phyloP scores from a whole-genome alignment of 64 coral and sea anemone species.

The Montipora sp. region DNA sequence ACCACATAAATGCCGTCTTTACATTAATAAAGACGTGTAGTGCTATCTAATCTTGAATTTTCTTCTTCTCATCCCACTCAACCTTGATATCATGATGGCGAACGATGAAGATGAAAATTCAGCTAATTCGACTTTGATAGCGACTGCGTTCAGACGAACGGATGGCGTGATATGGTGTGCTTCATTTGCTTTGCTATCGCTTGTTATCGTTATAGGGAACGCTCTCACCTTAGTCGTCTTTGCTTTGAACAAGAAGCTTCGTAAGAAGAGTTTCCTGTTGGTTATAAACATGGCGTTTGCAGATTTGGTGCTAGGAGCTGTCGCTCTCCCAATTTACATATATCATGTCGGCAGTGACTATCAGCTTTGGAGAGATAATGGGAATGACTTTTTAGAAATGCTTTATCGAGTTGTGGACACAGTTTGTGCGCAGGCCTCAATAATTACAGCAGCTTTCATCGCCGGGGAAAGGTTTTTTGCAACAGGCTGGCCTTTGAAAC shows the following conservation, averaged over 20 bases:
- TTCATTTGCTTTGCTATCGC: background rate
- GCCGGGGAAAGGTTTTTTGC: slow-evolving; percentile 27
- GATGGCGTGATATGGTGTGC: slow-evolving; percentile 21
- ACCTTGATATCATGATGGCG: background rate
- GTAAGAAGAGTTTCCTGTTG: slow-evolving; percentile 43
- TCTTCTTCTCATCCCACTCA: no score
- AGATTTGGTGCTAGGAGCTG: slow-evolving; percentile 24
- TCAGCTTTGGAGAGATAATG: background rate
- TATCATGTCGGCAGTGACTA: background rate
- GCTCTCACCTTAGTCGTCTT: background rate
- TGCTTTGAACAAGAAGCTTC: slow-evolving; percentile 44
- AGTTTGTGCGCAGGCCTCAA: slow-evolving; percentile 31
- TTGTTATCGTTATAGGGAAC: slow-evolving; percentile 14
- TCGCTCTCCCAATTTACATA: slow-evolving; percentile 7
- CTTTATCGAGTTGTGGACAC: slow-evolving; percentile 14
- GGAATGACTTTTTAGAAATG: slow-evolving; percentile 9
- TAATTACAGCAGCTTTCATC: slow-evolving; percentile 44
- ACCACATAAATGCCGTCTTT: background rate
- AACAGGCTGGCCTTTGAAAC: slow-evolving; percentile 28
- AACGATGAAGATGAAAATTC: background rate
- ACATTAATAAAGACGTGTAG: no score
- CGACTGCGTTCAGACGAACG: background rate
- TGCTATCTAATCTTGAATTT: no score
- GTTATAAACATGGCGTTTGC: slow-evolving; percentile 52
- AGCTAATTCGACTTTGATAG: background rate